phyloP scores from a whole-genome alignment of 2,113 vertebrate species.

The Egretta garzetta region DNA sequence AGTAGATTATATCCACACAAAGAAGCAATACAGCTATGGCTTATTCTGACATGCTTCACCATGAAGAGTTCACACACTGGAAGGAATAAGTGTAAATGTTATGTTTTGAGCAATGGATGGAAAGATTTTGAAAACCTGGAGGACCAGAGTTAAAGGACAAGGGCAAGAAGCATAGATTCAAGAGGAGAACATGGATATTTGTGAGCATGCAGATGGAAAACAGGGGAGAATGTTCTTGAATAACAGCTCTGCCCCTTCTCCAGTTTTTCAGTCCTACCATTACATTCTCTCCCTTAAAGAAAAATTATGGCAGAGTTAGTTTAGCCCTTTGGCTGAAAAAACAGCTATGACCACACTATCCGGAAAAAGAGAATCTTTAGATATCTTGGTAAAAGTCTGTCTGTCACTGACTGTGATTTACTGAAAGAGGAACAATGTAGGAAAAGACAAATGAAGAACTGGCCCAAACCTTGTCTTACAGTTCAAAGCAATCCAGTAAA shows the following conservation, averaged over 20 bases:
- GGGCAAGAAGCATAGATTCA: background rate
- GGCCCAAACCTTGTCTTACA: background rate
- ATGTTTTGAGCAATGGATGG: background rate
- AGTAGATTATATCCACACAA: conserved; percentile 57
- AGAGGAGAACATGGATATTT: background rate
- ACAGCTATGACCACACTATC: background rate
- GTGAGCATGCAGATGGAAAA: background rate
- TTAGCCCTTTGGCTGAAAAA: background rate
- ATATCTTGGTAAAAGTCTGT: background rate
- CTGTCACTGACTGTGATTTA: background rate
- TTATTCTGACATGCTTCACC: conserved; percentile 13
- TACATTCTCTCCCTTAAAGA: background rate
- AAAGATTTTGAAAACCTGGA: background rate
- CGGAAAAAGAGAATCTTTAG: background rate
- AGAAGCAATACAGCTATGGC: conserved; percentile 45
- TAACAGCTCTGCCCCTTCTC: background rate
- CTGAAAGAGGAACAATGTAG: background rate
- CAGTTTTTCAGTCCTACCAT: background rate
- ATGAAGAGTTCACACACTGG: background rate
- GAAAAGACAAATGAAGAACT: background rate
- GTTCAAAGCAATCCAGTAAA: background rate
- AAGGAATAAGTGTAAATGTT: background rate
- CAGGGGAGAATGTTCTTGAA: background rate
- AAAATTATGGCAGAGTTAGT: background rate
- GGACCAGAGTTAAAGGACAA: background rate